Conservation (phyloP, 1,140 invertebrate species). For the Sarcophaga bullata region DNA sequence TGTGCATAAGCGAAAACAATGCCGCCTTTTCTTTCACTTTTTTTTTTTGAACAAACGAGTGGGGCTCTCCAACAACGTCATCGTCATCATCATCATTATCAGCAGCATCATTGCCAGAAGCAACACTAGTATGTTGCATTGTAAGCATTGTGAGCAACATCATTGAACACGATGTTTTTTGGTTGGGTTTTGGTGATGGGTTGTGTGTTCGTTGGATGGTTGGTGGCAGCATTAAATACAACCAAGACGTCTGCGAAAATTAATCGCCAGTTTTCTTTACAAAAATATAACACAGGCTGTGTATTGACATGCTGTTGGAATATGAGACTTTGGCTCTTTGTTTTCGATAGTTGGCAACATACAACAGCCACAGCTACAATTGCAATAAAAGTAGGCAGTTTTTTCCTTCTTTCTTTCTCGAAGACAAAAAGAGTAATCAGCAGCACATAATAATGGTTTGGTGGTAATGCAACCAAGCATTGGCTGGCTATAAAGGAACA, state of each 20-base stretch:
- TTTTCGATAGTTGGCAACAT: no score
- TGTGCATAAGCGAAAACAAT: conserved; percentile 4
- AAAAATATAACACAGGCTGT: no score
- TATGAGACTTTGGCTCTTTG: no score
- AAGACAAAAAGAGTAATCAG: no score
- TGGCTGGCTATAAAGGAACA: background rate
- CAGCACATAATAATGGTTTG: no score
- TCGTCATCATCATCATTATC: background rate
- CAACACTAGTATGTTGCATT: background rate
- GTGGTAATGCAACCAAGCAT: no score
- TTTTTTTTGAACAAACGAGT: background rate
- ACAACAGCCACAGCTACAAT: no score
- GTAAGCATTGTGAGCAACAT: background rate
- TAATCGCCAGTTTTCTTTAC: background rate
- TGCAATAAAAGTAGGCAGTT: no score
- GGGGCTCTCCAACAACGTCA: background rate
- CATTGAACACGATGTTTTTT: background rate
- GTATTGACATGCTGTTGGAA: no score
- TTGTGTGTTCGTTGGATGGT: no score
- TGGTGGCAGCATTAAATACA: background rate
- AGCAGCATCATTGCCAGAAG: background rate
- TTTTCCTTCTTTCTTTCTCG: no score
- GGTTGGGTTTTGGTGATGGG: background rate
- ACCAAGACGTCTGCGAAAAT: background rate
- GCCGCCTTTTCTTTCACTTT: background rate